Conservation (phyloP, 1,140 invertebrate genomes). For the Ladona fulva region DNA sequence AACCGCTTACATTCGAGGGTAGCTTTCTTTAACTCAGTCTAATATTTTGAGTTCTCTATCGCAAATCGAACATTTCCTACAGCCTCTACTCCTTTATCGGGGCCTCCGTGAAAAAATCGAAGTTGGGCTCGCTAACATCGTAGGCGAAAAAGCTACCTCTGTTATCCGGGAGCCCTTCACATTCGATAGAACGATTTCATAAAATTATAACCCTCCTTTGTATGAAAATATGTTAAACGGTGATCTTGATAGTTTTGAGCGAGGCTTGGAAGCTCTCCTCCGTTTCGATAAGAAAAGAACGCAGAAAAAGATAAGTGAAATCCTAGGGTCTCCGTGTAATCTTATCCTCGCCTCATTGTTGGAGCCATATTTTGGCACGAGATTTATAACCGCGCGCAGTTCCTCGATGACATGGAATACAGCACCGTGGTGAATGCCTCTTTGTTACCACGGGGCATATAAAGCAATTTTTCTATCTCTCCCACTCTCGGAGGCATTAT, state of each 20-base stretch:
- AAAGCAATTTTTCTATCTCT: background rate
- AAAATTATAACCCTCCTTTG: background rate
- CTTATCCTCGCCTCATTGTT: background rate
- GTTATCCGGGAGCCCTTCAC: no score
- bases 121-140: no score
- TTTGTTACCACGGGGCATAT: background rate
- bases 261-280: background rate
- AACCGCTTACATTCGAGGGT: no score
- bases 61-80: no score
- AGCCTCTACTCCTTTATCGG: no score
- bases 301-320: background rate
- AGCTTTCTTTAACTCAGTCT: no score
- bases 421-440: background rate
- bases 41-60: no score
- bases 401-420: background rate
- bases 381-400: background rate
- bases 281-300: background rate
- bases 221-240: slow-evolving; percentile 1
- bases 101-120: no score
- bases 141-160: no score
- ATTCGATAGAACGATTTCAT: no score
- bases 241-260: background rate
- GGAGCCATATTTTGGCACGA: background rate
- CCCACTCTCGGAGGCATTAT: background rate
- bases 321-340: background rate